Base-by-base conservation (phyloP, 2,797 vertebrate genomes). In the Acrossocheilus wenchowensis region DNA sequence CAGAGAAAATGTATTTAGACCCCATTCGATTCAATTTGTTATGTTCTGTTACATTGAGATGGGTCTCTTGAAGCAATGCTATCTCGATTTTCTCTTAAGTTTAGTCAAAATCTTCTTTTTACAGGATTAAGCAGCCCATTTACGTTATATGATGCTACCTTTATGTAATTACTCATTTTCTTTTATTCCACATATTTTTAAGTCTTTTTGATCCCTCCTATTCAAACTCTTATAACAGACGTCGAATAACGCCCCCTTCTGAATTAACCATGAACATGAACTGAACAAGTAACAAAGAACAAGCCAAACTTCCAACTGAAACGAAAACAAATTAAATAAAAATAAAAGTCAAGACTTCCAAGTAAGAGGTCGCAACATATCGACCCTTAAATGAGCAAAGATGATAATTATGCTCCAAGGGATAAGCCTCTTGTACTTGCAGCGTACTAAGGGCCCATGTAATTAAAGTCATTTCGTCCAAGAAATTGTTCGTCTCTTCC, bases 1-100 rank as follows among this genome's bases (percentile, higher is more conserved):
- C 82, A 4, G 52, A 88, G 4, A 82, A 84, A 17, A 86, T n/a
- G 36, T 75, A 66, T 82, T 69, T 54, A 72, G 78, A 83, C 1
- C 48, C 48, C 34, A 23, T 26, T 48, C 23, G 81, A 14, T 52
- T 77, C 4, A 77, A 1, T 87, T 87, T 78, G 1, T 45, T 41
- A 57, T 77, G 71, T 5, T 87, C 45, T 14, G 6, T 36, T 75
- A 2, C 52, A 34, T 26, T 68, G 30, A 80, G 39, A 66, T 80
- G 78, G 2, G 72, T 68, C 30, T 78, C 83, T 57, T 54, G 45
- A 8, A 72, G 39, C 19, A 72, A 4, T n/a, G 69, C 39, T 3
- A 73, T 73, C 23, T 45, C 23, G 2, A 45, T 73, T 73, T 73
- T 73, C 21, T 26, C 41, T 73, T 69, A 21, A 71, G 69, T 72